Conservation (phyloP, 2,888 invertebrate species). For the Cabera pusaria region DNA sequence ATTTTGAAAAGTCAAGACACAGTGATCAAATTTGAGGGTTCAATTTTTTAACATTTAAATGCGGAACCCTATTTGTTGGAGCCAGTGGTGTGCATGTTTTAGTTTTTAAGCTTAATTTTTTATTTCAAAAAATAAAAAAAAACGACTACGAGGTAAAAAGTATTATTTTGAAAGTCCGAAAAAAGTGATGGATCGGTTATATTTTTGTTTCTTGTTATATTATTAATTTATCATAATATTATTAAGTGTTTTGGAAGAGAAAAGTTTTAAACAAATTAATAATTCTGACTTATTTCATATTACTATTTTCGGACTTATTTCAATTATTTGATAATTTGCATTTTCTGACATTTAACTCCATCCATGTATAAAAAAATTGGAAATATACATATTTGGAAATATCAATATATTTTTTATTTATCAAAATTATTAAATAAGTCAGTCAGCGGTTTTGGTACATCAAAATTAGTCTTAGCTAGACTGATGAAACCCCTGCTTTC, state of each 20-base stretch:
- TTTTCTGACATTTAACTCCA: slow-evolving; percentile 24
- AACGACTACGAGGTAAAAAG: slow-evolving; percentile 17
- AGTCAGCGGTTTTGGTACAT: slow-evolving; percentile 30
- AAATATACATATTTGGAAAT: slow-evolving; percentile 31
- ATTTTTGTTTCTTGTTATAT: too few relatives aligned
- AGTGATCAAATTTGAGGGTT: slow-evolving; percentile 39
- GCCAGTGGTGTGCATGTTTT: slow-evolving; percentile 22
- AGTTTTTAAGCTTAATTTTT: slow-evolving; percentile 21
- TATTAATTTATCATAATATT: too few relatives aligned
- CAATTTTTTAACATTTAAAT: not conserved
- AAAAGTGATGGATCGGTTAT: too few relatives aligned
- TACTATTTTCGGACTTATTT: slow-evolving; percentile 7
- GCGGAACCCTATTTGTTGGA: slow-evolving; percentile 4
- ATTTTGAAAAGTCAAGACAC: slow-evolving; percentile 52
- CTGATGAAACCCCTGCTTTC: slow-evolving; percentile 13
- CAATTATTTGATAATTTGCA: slow-evolving; percentile 16
- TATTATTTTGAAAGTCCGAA: slow-evolving; percentile 2
- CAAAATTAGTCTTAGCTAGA: slow-evolving; percentile 27
- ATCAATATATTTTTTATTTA: slow-evolving; percentile 21
- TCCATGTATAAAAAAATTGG: slow-evolving; percentile 22
- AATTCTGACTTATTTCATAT: too few relatives aligned
- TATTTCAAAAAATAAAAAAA: slow-evolving; percentile 11
- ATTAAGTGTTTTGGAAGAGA: too few relatives aligned
- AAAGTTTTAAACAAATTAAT: too few relatives aligned
- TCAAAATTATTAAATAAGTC: slow-evolving; percentile 10